phyloP scores from a whole-genome alignment of 2,797 vertebrate species.

The Crenuchus spilurus region DNA sequence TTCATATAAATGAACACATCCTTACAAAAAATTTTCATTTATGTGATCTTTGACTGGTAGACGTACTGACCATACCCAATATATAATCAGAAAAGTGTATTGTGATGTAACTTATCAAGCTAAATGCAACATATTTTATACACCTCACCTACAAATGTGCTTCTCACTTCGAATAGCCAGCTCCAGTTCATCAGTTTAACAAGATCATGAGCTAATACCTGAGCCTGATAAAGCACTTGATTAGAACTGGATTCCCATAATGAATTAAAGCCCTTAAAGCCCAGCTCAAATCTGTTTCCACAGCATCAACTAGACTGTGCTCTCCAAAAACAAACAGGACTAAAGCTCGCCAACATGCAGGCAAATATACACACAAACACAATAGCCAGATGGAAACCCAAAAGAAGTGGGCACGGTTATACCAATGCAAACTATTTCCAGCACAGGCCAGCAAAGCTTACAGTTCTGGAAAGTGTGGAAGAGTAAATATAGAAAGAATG shows the following conservation, averaged over 20 bases:
- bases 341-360: conserved; percentile 13
- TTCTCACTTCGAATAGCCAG: conserved; percentile 53
- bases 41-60: no score
- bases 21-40: no score
- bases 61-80: no score
- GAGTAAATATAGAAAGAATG: conserved; percentile 4
- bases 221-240: background rate
- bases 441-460: background rate
- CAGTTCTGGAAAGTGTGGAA: background rate
- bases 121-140: background rate
- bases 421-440: background rate
- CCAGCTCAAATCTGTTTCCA: conserved; percentile 21
- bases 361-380: background rate
- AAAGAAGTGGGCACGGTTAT: background rate
- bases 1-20: no score
- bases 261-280: conserved; percentile 50
- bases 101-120: no score
- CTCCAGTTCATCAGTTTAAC: conserved; percentile 70
- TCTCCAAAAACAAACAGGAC: conserved; percentile 25
- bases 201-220: conserved; percentile 65
- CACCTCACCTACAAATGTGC: background rate
- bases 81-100: no score
- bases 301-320: conserved; percentile 32
- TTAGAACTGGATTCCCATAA: conserved; percentile 42
- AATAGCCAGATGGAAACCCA: conserved; percentile 3